phyloP scores from a whole-genome alignment of 2,888 invertebrate species.

The Tachina lurida region DNA sequence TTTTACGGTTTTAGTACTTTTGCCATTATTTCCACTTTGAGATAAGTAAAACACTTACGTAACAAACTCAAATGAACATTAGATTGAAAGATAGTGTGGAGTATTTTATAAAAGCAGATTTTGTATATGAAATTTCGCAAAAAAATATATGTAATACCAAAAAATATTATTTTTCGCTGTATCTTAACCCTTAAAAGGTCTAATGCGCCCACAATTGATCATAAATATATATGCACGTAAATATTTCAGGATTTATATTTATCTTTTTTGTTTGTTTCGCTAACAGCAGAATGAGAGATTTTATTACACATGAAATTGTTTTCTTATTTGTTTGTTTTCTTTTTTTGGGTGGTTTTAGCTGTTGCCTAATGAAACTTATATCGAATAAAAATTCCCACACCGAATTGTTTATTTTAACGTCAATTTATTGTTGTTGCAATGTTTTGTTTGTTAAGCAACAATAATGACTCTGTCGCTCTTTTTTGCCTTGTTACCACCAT shows the following conservation, averaged over 20 bases:
- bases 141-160: too few relatives aligned
- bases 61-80: too few relatives aligned
- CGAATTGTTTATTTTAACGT: constrained; percentile 73
- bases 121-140: neutral
- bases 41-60: too few relatives aligned
- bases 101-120: neutral
- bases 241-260: constrained; percentile 30
- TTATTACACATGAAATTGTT: constrained; percentile 59
- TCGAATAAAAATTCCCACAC: constrained; percentile 71
- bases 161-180: neutral
- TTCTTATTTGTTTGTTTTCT: constrained; percentile 51
- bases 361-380: constrained; percentile 49
- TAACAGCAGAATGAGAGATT: constrained; percentile 30
- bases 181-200: constrained; percentile 39
- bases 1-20: too few relatives aligned
- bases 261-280: constrained; percentile 22
- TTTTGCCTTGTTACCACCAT: neutral
- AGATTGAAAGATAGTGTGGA: too few relatives aligned
- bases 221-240: constrained; percentile 6
- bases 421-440: constrained; percentile 59
- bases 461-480: constrained; percentile 49
- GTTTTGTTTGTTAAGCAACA: constrained; percentile 67
- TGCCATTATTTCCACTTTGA: too few relatives aligned
- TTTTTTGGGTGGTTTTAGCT: constrained; percentile 40
- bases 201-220: constrained; percentile 41